Conservation (phyloP, 2,113 vertebrate species). For the Oncorhynchus kisutch region DNA sequence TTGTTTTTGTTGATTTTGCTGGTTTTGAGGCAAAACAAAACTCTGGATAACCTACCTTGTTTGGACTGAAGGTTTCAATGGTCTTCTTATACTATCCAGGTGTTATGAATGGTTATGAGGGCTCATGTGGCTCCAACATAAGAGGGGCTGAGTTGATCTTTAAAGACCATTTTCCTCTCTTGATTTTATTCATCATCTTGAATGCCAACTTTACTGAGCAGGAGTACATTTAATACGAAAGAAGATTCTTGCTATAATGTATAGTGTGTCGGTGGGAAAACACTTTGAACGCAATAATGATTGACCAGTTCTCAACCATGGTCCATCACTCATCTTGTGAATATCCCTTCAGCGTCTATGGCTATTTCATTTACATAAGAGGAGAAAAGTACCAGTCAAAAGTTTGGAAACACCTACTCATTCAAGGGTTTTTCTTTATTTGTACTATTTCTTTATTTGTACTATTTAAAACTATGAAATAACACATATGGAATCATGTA, state of each 20-base stretch:
- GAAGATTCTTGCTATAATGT: not conserved
- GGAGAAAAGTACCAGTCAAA: not conserved
- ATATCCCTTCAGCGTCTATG: too few relatives aligned
- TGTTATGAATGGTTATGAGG: constrained; percentile 30
- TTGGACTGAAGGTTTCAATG: not conserved
- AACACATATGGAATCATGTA: too few relatives aligned
- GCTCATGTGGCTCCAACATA: constrained; percentile 6
- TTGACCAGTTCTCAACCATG: not conserved
- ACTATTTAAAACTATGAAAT: too few relatives aligned
- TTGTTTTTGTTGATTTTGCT: constrained; percentile 36
- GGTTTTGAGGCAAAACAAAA: not conserved
- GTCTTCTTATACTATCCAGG: constrained; percentile 17
- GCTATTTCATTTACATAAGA: too few relatives aligned
- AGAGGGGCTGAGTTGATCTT: constrained; percentile 34
- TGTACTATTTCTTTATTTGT: too few relatives aligned
- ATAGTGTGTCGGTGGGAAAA: not conserved
- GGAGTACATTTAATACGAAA: not conserved
- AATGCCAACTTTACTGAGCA: not conserved
- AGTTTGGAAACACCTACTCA: too few relatives aligned
- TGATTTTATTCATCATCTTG: constrained; percentile 38
- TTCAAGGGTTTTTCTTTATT: too few relatives aligned
- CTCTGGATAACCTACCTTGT: constrained; percentile 1
- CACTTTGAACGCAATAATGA: not conserved
- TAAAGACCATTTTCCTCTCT: constrained; percentile 1
- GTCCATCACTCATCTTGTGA: too few relatives aligned